These are phyloP conservation scores for Tyrophagus putrescentiae DNA, from an alignment of 1,140 invertebrate genomes.

Conservation along the genomic window DNA sequence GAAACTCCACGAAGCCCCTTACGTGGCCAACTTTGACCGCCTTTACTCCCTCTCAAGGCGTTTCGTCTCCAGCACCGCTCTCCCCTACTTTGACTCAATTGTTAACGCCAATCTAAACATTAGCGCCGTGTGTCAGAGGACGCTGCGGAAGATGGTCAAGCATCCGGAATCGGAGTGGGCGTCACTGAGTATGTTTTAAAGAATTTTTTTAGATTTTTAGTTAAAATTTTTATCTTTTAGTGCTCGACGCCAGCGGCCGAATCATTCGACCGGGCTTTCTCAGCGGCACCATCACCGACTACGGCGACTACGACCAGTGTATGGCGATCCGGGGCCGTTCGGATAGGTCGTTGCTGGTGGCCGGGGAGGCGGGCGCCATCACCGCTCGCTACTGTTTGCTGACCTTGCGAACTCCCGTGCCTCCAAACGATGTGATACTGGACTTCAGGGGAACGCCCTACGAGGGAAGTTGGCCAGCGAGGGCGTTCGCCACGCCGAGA, in stretches of 20 bases:
- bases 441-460: background rate
- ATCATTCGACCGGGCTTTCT: slow-evolving; percentile 26
- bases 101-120: background rate
- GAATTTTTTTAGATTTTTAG: background rate
- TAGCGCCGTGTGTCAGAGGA: background rate
- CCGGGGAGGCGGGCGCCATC: background rate
- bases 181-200: background rate
- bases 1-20: background rate
- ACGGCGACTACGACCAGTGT: slow-evolving; percentile 30
- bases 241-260: slow-evolving; percentile 28
- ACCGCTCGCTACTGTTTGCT: background rate
- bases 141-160: background rate
- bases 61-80: background rate
- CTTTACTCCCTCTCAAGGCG: background rate
- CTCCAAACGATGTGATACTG: background rate
- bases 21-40: background rate
- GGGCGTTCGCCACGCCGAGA: background rate
- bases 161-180: slow-evolving; percentile 6
- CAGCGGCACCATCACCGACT: slow-evolving; percentile 27
- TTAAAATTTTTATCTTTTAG: slow-evolving; percentile 1
- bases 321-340: slow-evolving; percentile 5
- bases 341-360: slow-evolving; percentile 5
- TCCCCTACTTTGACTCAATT: background rate
- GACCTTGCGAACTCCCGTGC: background rate
- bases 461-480: slow-evolving; percentile 1